Evolutionary conservation across 37 sponge, comb jelly and placozoan species (phyloP).

Genomic region (Theonella swinhoei): DNA sequence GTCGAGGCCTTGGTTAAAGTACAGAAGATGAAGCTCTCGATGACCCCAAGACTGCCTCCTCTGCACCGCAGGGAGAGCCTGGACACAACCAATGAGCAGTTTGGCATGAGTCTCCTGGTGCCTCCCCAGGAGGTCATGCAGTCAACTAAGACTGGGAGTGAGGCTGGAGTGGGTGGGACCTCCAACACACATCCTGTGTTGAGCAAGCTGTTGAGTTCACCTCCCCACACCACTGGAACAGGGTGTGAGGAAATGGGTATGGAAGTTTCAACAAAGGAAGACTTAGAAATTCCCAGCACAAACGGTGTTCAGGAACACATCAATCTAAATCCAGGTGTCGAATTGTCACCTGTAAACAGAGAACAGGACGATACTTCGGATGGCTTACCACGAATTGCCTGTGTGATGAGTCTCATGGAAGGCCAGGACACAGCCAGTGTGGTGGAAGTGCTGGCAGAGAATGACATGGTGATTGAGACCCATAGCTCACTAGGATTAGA

Average conservation of each 20-base stretch:
- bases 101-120: background rate
- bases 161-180: background rate
- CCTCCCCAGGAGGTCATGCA: background rate
- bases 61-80: conserved; percentile 15
- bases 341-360: background rate
- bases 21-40: conserved; percentile 20
- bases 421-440: background rate
- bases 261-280: background rate
- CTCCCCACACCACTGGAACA: background rate
- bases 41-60: conserved; percentile 38
- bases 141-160: background rate
- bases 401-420: background rate
- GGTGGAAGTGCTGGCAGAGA: background rate
- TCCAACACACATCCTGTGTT: background rate
- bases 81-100: background rate
- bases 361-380: background rate
- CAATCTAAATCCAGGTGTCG: background rate
- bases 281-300: background rate
- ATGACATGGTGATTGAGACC: background rate
- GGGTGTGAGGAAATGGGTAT: background rate
- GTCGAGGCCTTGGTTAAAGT: conserved; percentile 8
- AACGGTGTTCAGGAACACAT: background rate
- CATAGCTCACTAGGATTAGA: background rate
- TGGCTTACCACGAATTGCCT: background rate
- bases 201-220: background rate